Evolutionary conservation across 2,797 vertebrate genomes (phyloP).

Genomic region (Mareca strepera): DNA sequence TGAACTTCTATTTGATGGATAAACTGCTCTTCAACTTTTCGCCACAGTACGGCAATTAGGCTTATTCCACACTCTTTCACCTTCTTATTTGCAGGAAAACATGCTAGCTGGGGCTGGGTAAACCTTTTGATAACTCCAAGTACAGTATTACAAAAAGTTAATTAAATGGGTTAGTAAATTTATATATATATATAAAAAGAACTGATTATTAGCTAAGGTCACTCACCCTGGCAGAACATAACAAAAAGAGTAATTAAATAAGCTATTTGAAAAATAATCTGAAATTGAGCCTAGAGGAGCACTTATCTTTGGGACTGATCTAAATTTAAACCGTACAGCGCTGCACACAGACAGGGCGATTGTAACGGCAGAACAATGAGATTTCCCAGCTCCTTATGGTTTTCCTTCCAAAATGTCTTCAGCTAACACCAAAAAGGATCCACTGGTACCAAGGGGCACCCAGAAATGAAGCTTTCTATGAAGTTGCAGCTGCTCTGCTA

Average conservation of each 20-base stretch:
- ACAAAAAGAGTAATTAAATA: conserved; percentile 18
- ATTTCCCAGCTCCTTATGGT: neutral
- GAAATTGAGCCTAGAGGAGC: neutral
- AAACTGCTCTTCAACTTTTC: neutral
- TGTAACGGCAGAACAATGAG: neutral
- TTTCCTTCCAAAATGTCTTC: neutral
- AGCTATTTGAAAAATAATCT: neutral
- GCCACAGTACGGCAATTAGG: neutral
- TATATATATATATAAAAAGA: neutral
- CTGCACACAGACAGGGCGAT: neutral
- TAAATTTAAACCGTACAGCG: neutral
- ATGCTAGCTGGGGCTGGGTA: neutral
- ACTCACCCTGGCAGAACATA: neutral
- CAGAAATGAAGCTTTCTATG: neutral
- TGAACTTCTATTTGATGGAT: conserved; percentile 21
- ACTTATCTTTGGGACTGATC: conserved; percentile 7
- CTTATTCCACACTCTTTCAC: neutral
- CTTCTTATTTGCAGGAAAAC: neutral
- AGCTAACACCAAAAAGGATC: neutral
- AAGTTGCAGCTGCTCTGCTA: neutral
- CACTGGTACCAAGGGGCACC: neutral
- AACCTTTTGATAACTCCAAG: neutral
- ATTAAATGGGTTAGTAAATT: neutral
- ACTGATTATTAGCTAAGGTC: conserved; percentile 22
- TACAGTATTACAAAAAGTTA: neutral